Conservation (phyloP, 2,113 vertebrate genomes). For the Sarotherodon lohbergeri region DNA sequence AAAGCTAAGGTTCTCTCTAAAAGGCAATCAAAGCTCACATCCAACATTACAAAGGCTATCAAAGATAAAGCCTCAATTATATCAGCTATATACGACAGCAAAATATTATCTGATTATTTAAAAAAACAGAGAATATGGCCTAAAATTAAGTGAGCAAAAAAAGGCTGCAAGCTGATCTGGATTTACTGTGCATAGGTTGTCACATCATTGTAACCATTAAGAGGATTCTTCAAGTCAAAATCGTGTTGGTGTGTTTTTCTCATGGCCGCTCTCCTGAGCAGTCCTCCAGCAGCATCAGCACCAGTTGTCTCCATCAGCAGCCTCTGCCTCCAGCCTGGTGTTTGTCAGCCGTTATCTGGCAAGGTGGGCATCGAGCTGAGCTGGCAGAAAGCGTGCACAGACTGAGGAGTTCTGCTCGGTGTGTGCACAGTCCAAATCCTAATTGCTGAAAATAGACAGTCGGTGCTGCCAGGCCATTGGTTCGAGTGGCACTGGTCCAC, state of each 20-base stretch:
- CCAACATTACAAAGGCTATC: not conserved
- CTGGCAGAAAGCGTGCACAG: constrained; percentile 26
- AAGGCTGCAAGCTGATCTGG: not conserved
- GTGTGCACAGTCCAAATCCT: constrained; percentile 48
- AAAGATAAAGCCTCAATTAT: not conserved
- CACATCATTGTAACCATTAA: not conserved
- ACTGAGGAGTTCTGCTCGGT: constrained; percentile 30
- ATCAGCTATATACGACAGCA: not conserved
- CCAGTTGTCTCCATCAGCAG: not conserved
- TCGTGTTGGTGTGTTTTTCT: not conserved
- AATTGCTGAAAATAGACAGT: constrained; percentile 65
- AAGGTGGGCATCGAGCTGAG: constrained; percentile 1
- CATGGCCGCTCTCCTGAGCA: not conserved
- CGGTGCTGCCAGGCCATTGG: constrained; percentile 24
- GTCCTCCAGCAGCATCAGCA: not conserved
- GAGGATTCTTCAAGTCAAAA: not conserved
- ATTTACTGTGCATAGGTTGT: not conserved
- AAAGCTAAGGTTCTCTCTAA: not conserved
- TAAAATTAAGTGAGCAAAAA: not conserved
- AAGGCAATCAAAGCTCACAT: not conserved
- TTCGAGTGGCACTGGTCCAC: not conserved
- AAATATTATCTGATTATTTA: not conserved
- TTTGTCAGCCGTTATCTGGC: not conserved
- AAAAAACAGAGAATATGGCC: not conserved
- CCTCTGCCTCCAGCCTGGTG: not conserved